Evolutionary conservation across 1,140 invertebrate species (phyloP).

Genomic region (Drosophila elegans): DNA sequence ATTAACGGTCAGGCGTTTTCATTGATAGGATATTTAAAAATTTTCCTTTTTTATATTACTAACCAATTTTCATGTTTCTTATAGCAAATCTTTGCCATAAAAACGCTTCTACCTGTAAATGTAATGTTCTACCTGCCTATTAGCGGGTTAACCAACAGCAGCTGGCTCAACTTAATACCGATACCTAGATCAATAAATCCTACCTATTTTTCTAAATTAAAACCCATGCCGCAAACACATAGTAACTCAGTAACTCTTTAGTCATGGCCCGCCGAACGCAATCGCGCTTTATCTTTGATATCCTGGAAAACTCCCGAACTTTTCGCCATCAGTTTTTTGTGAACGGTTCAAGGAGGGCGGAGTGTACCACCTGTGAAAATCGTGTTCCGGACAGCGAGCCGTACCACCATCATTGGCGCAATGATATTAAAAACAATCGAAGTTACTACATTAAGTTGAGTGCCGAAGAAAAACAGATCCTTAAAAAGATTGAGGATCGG

Average conservation of each 20-base stretch:
- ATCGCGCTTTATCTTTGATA: slow-evolving; percentile 58
- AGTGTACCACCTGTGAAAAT: slow-evolving; percentile 50
- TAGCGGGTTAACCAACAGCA: background rate
- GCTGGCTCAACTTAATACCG: background rate
- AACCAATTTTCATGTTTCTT: background rate
- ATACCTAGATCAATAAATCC: background rate
- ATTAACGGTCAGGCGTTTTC: too few relatives aligned
- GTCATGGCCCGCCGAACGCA: slow-evolving; percentile 41
- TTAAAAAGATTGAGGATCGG: slow-evolving; percentile 44
- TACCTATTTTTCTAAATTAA: slow-evolving; percentile 25
- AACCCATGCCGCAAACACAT: too few relatives aligned
- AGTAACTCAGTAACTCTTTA: slow-evolving; percentile 3
- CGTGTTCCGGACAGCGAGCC: slow-evolving; percentile 36
- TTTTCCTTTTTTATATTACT: too few relatives aligned
- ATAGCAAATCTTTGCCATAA: background rate
- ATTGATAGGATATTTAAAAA: too few relatives aligned
- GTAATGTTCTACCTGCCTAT: background rate
- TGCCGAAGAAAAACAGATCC: slow-evolving; percentile 24
- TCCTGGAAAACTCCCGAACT: slow-evolving; percentile 15
- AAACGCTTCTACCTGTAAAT: background rate
- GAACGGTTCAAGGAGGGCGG: slow-evolving; percentile 17
- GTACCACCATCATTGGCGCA: slow-evolving; percentile 57
- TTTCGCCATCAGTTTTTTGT: slow-evolving; percentile 52
- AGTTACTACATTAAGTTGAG: slow-evolving; percentile 35
- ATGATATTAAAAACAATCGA: background rate